Base-by-base conservation (phyloP, 2,888 invertebrate species). In the Microctonus aethiopoides region DNA sequence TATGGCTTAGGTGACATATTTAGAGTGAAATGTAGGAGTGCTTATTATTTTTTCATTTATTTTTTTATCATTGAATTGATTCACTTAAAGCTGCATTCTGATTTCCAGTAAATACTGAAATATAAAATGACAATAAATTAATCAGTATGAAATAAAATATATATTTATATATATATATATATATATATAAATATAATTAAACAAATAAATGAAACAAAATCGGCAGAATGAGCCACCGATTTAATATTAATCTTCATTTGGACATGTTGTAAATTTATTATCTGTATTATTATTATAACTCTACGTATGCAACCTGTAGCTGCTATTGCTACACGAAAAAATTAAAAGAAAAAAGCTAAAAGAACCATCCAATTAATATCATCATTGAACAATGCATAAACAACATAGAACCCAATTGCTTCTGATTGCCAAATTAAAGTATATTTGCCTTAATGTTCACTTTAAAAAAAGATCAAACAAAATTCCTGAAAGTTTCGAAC, bases 1-100 rank as follows among this genome's bases (percentile, higher is more conserved):
- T 65, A 59, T 46, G 46, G 46, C 59, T 64, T 69, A 51, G 64
- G 59, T 59, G 46, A 64, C 26, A 62, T 57, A 41, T 57, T 26
- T 59, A 64, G 69, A 64, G 34, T 66, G 29, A 66, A 62, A n/a
- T 2, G 70, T 70, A 61, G 46, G 61, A 70, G 39, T 65, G 65
- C 65, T 67, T 72, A 52, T 65, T 69, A 3, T 32, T 71, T 52
- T 32, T 22, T 10, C 34, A 20, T 67, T 68, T 67, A 32, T 61
- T 68, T 74, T 76, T 64, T 34, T 65, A 60, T 75, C 73, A 72
- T 74, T 72, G 72, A 72, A 76, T 70, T 73, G 73, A 20, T 72
- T 59, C 46, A 66, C 57, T 66, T 62, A 9, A 34, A 72, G 56
- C 29, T 65, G 65, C 65, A 65, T 70, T 52, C 54, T 32, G 29